Conservation (phyloP, 2,888 invertebrate genomes). For the Omphaloscelis lunosa region DNA sequence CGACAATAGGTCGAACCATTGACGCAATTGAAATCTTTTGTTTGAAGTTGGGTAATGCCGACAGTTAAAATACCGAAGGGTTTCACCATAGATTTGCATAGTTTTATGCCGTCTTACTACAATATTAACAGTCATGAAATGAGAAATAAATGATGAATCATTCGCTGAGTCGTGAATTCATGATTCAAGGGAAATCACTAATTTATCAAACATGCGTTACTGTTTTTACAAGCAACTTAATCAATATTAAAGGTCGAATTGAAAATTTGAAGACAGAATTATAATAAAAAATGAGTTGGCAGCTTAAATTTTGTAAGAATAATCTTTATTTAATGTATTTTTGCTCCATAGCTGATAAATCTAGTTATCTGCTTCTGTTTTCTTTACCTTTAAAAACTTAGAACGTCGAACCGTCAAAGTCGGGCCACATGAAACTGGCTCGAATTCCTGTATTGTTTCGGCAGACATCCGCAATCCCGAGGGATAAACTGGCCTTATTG, state of each 20-base stretch:
- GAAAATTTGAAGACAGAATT: not conserved
- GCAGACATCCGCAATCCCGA: conserved; percentile 67
- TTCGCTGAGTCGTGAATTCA: conserved; percentile 30
- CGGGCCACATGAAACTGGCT: conserved; percentile 58
- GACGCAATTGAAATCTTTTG: conserved; percentile 19
- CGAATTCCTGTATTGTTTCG: conserved; percentile 71
- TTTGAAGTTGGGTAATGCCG: conserved; percentile 23
- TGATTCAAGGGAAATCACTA: conserved; percentile 22
- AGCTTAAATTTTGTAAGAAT: not conserved
- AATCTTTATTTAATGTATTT: not conserved
- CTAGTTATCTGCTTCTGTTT: not conserved
- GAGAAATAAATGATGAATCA: conserved; percentile 23
- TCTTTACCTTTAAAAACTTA: conserved; percentile 34
- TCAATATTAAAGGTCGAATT: conserved; percentile 16
- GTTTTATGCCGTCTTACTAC: conserved; percentile 6
- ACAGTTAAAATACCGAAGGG: conserved; percentile 2
- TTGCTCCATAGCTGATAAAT: not conserved
- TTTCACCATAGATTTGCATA: conserved; percentile 24
- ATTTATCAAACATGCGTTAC: conserved; percentile 30
- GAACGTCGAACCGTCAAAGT: conserved; percentile 49
- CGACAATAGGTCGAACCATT: conserved; percentile 27
- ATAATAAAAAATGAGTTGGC: not conserved
- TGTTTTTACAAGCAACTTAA: conserved; percentile 17
- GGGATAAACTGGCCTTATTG: conserved; percentile 72
- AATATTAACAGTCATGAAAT: conserved; percentile 9